Base-by-base conservation (phyloP, 2,888 invertebrate genomes). In the Temnothorax rugatulus region DNA sequence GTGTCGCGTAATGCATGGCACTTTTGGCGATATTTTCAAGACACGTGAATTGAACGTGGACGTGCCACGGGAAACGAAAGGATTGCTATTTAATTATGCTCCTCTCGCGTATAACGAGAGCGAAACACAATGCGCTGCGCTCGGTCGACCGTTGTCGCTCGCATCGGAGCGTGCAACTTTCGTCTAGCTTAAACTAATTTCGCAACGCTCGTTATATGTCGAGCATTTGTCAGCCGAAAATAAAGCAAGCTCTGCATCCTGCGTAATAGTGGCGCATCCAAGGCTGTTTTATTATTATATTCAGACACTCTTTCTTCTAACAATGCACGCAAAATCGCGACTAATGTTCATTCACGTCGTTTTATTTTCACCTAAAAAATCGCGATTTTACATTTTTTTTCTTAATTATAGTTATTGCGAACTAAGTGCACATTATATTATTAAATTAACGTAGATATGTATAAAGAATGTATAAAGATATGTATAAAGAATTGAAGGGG, bases 171-270 rank as follows among this genome's bases (percentile, higher is more conserved):
- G 57, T 71, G 34, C 38, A 74, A 81, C 74, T 81, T 81, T 81
- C 47, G 59, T 79, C 74, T 81, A 59, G 74, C 34, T 79, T 59
- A 74, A 81, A 74, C 59, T 73, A 81, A 64, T 81, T 81, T 81
- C 25, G 74, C 47, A 59, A 59, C 34, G 59, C 34, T 41, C 44
- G 34, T 57, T 79, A 9, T 41, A 41, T 44, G 50, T 71, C 50
- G 47, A 44, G 57, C 41, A 74, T 47, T 81, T 74, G 59, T 47
- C 74, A 47, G 44, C 34, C 74, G 59, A 81, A 81, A 81, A 81
- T 81, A 81, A 81, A 81, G 34, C 59, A 59, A 59, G 74, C 79
- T 21, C 29, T 59, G 74, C 73, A 59, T 73, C 74, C 47, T 47
- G 57, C 57, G 15, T 47, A 47, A 73, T 38, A 77, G 68, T 59